Base-by-base conservation (phyloP, 2,888 invertebrate species). In the Melitaea athalia region DNA sequence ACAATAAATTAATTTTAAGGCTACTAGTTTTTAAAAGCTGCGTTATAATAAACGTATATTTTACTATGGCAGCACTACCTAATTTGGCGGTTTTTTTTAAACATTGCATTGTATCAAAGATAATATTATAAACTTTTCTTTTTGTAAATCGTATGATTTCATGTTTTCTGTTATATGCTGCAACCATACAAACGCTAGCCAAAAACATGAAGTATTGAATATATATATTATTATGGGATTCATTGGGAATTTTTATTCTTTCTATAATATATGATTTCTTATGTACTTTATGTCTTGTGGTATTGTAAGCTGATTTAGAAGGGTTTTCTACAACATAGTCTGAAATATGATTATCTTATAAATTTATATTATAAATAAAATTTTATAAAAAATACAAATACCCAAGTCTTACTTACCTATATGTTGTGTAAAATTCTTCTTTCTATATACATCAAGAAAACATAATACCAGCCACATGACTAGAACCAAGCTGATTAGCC, bases 401-500 rank as follows among this genome's bases (percentile, higher is more conserved):
- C 15, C 5, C 0, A 50, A 17, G 15, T n/a, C 14, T 17, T 7
- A 63, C 61, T 60, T 59, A 70, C 72, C 65, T 67, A 53, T 52
- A 63, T 17, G 50, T 7, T 55, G 47, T 47, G 53, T 55, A 43
- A 53, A 45, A 42, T 24, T 59, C 45, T 61, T 65, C 59, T 67
- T 79, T 52, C 81, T 49, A 70, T 74, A 77, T 12, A 80, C 42
- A 70, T 90, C 85, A 59, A 84, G 64, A 59, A 75, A 70, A 72
- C 91, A 91, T 77, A 87, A 81, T 11, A 79, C 76, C 64, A 86
- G 38, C 92, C 92, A 92, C 91, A 90, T 87, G 38, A 75, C 71
- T 7, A 86, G 66, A 43, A 82, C 76, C 73, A 92, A 76, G 49
- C 84, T 79, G 50, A 85, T 52, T 14, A 92, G 82, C 91, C 91